Percentiles rank a stretch among this genome's conserved stretches.
phyloP scores from a whole-genome alignment of 2,888 invertebrate species.

The Digitonthophagus gazella region DNA sequence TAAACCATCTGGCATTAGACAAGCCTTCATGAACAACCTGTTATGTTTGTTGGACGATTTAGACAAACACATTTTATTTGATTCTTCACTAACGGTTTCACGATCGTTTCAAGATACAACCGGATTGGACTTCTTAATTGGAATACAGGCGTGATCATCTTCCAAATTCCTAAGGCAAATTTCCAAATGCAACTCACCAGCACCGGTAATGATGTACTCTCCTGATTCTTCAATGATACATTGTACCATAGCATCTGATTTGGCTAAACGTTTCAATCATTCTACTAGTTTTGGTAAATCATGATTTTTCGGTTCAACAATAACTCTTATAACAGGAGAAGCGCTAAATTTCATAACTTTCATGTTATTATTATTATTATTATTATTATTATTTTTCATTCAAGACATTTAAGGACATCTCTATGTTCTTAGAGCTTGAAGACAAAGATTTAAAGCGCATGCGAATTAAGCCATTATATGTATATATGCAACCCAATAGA shows the following conservation, averaged over 20 bases:
- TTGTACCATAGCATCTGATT: constrained; percentile 99
- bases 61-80: constrained; percentile 92
- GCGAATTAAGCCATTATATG: too few species aligned
- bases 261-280: constrained; percentile 97
- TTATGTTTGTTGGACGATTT: constrained; percentile 99
- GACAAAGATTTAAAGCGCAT: too few species aligned
- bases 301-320: too few species aligned
- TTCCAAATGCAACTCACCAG: constrained; percentile 99
- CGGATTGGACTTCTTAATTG: constrained; percentile 97
- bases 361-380: too few species aligned
- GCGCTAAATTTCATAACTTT: too few species aligned
- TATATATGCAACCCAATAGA: too few species aligned
- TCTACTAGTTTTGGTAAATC: too few species aligned
- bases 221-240: constrained; percentile 99
- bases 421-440: too few species aligned
- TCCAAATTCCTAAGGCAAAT: constrained; percentile 99
- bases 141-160: constrained; percentile 99
- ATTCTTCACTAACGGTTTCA: constrained; percentile 94
- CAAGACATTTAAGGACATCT: too few species aligned
- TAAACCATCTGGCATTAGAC: constrained; percentile 95
- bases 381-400: too few species aligned
- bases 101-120: constrained; percentile 99
- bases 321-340: too few species aligned
- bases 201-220: constrained; percentile 99
- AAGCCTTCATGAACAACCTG: constrained; percentile 66